Conservation (phyloP, 2,888 invertebrate species). For the Drosophila longiperda region DNA sequence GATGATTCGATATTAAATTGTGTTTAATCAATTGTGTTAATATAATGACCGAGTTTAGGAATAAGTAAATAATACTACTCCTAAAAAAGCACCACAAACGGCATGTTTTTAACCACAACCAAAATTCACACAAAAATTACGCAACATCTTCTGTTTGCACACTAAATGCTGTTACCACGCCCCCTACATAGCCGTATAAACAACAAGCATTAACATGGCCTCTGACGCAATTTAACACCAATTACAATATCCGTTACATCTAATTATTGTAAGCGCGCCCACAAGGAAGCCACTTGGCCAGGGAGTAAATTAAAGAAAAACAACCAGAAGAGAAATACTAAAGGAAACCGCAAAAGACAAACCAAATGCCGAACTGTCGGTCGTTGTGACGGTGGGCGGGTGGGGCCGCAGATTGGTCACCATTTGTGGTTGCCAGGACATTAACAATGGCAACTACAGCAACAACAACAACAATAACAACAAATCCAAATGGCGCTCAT, state of each 20-base stretch:
- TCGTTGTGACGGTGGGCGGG: conserved; percentile 22
- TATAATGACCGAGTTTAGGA: neutral
- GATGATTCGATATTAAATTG: neutral
- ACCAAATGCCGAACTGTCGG: conserved; percentile 37
- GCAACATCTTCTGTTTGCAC: neutral
- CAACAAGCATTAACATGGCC: conserved; percentile 81
- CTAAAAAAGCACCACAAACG: neutral
- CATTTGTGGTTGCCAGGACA: conserved; percentile 80
- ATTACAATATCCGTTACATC: conserved; percentile 85
- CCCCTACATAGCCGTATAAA: conserved; percentile 40
- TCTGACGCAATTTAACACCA: conserved; percentile 85
- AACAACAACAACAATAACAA: conserved; percentile 36
- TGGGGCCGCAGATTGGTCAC: conserved; percentile 63
- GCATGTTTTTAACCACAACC: neutral
- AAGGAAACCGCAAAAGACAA: conserved; percentile 55
- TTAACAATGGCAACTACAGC: conserved; percentile 72
- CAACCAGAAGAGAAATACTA: conserved; percentile 37
- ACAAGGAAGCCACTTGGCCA: conserved; percentile 70
- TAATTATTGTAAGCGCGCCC: conserved; percentile 81
- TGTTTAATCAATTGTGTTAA: neutral
- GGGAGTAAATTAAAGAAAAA: conserved; percentile 79
- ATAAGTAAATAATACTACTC: neutral
- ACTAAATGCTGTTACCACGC: conserved; percentile 18
- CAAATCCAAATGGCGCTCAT: conserved; percentile 70
- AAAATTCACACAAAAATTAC: conserved; percentile 5